A percentile compares a stretch with the other conserved stretches of the same genome.
Conservation (phyloP, 2,888 invertebrate genomes). For the Stenurella melanura region DNA sequence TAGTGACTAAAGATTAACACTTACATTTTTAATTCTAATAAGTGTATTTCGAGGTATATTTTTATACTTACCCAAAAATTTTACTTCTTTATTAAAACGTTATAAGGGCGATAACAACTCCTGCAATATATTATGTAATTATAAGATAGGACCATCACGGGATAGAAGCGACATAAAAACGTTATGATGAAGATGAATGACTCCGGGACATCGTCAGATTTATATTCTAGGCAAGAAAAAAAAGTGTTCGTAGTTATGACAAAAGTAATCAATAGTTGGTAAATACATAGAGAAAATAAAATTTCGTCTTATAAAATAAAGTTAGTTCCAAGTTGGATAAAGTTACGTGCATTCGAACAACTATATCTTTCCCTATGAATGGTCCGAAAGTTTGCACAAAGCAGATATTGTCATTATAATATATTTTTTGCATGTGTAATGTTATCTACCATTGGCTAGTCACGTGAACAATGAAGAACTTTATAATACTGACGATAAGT, state of each 20-base stretch:
- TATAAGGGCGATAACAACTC: background rate
- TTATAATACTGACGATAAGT: too few relatives aligned
- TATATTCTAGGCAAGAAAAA: background rate
- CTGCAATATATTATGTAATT: background rate
- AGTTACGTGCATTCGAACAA: background rate
- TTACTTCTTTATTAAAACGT: background rate
- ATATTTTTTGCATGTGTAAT: background rate
- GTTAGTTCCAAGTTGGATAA: background rate
- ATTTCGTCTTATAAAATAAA: background rate
- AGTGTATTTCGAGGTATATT: too few relatives aligned
- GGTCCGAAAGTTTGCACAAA: background rate
- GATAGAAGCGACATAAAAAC: background rate
- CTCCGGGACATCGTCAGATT: background rate
- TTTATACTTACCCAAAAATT: background rate
- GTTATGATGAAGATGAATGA: slow-evolving; percentile 7
- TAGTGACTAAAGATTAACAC: too few relatives aligned
- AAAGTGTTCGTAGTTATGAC: background rate
- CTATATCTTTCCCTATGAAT: background rate
- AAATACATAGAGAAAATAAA: background rate
- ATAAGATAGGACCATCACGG: background rate
- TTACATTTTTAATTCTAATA: too few relatives aligned
- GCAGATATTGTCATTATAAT: background rate
- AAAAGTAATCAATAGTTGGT: slow-evolving; percentile 1
- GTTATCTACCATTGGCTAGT: background rate
- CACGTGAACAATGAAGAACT: background rate